These are phyloP conservation scores for Buceros bicornis DNA, from an alignment of 2,797 vertebrate species.

Conservation along the genomic window DNA sequence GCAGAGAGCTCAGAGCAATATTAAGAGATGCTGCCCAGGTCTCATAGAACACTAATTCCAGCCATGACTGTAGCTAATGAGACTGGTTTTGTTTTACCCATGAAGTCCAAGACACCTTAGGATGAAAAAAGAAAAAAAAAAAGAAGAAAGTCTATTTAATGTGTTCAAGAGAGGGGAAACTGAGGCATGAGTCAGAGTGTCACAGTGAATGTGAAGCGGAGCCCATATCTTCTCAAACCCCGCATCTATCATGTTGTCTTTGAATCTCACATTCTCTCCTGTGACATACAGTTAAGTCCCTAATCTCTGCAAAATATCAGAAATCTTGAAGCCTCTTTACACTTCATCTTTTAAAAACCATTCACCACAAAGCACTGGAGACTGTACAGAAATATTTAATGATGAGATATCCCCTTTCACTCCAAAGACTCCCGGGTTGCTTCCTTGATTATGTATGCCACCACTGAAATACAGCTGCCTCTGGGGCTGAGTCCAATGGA, in stretches of 20 bases:
- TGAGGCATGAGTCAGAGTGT: not conserved
- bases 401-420: conserved; percentile 10
- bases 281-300: not conserved
- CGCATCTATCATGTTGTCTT: not conserved
- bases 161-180: not conserved
- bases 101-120: not conserved
- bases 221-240: not conserved
- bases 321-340: not conserved
- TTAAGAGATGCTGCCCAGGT: not conserved
- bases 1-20: not conserved
- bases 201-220: not conserved
- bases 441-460: not conserved
- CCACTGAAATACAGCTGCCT: not conserved
- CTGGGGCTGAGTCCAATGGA: not conserved
- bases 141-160: not conserved
- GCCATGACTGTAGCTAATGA: not conserved
- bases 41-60: not conserved
- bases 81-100: not conserved
- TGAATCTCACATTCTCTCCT: not conserved
- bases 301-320: conserved; percentile 5
- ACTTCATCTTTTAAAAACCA: not conserved
- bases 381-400: not conserved
- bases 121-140: not conserved
- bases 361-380: not conserved
- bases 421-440: not conserved